A percentile compares a stretch with the other conserved stretches of the same genome.
phyloP scores from a whole-genome alignment of 2,113 vertebrate species.

The Speoplatyrhinus poulsoni region DNA sequence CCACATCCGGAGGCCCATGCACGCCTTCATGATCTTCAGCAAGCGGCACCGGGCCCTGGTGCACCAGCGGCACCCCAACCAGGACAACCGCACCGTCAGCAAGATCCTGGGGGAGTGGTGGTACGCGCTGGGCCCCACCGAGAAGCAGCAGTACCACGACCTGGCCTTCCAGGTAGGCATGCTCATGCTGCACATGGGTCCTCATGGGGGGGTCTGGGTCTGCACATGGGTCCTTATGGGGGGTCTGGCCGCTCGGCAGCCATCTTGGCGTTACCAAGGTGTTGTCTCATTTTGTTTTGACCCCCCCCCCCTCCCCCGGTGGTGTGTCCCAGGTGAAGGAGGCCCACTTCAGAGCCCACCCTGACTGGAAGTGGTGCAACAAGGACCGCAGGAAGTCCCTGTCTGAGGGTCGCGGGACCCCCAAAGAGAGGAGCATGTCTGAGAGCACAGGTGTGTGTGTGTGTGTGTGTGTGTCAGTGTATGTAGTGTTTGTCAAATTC shows the following conservation, averaged over 20 bases:
- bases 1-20: constrained; percentile 94
- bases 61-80: constrained; percentile 92
- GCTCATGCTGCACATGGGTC: not conserved
- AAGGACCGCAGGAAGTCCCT: constrained; percentile 91
- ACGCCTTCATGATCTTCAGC: constrained; percentile 96
- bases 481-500: not conserved
- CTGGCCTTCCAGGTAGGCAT: constrained; percentile 88
- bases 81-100: constrained; percentile 93
- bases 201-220: too few species aligned
- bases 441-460: constrained; percentile 78
- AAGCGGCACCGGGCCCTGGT: constrained; percentile 91
- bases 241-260: too few species aligned
- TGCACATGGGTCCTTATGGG: not conserved
- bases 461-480: constrained; percentile 3
- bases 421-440: constrained; percentile 89
- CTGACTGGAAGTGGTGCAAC: constrained; percentile 96
- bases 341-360: constrained; percentile 91
- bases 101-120: constrained; percentile 97
- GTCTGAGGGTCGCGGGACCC: constrained; percentile 80
- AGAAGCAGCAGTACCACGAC: constrained; percentile 95
- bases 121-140: constrained; percentile 89
- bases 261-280: too few species aligned
- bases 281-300: not conserved
- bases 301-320: not conserved
- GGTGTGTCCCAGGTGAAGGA: constrained; percentile 84